These are phyloP conservation scores for Mystacornis crossleyi DNA, from an alignment of 2,113 vertebrate genomes.

Conservation along the genomic window DNA sequence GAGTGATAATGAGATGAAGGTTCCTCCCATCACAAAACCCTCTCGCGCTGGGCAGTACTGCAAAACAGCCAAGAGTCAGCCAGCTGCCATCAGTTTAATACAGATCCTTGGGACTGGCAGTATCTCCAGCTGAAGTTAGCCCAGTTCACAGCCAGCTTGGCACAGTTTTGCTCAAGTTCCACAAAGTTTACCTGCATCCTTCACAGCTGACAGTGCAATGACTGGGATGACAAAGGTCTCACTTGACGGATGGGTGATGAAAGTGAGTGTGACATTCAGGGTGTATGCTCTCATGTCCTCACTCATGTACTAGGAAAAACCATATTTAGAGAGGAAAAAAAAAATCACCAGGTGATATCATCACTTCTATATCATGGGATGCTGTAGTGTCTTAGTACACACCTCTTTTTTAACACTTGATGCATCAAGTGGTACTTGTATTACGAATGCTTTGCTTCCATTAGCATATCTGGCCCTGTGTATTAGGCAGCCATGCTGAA, in stretches of 20 bases:
- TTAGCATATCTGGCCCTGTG: constrained; percentile 51
- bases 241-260: constrained; percentile 18
- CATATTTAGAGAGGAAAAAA: background rate
- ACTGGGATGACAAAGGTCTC: constrained; percentile 32
- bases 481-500: constrained; percentile 54
- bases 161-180: background rate
- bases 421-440: constrained; percentile 73
- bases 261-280: constrained; percentile 41
- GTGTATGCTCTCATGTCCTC: constrained; percentile 4
- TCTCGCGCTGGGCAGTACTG: constrained; percentile 12
- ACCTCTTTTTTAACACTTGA: constrained; percentile 66
- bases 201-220: background rate
- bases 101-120: background rate
- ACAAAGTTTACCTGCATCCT: constrained; percentile 56
- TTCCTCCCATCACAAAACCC: constrained; percentile 44
- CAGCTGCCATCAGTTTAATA: background rate
- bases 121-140: background rate
- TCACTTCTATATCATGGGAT: background rate
- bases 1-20: constrained; percentile 19
- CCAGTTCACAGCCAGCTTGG: background rate
- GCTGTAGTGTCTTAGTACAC: background rate
- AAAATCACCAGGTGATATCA: background rate
- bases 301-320: constrained; percentile 11
- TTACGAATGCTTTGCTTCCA: constrained; percentile 58
- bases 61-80: background rate